These are phyloP conservation scores for Clostera curtula DNA, from an alignment of 2,888 invertebrate genomes.

Conservation along the genomic window DNA sequence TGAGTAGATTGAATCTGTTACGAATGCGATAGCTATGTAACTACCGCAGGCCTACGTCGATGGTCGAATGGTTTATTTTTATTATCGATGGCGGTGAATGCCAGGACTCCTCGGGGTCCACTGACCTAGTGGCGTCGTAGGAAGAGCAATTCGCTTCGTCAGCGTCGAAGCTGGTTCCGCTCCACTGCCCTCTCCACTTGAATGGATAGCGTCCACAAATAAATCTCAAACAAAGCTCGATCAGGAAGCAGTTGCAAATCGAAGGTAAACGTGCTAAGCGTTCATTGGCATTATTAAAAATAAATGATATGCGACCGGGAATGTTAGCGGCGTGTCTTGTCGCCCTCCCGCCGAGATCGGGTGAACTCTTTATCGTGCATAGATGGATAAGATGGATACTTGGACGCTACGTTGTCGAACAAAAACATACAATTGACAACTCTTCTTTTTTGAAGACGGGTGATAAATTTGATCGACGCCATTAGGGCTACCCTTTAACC, in stretches of 20 bases:
- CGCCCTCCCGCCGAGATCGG: conserved; percentile 63
- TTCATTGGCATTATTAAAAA: conserved; percentile 67
- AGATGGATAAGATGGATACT: too few species aligned
- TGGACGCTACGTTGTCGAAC: too few species aligned
- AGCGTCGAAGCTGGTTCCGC: conserved; percentile 37
- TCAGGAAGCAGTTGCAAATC: conserved; percentile 47
- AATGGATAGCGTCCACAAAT: conserved; percentile 40
- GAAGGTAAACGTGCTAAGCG: conserved; percentile 60
- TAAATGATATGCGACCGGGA: conserved; percentile 60
- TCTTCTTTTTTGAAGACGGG: too few species aligned
- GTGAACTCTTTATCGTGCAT: conserved; percentile 66
- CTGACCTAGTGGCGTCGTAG: conserved; percentile 57
- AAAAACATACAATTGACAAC: too few species aligned
- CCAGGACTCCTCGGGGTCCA: conserved; percentile 32
- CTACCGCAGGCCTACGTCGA: too few species aligned
- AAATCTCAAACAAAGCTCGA: conserved; percentile 24
- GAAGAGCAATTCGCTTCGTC: conserved; percentile 53
- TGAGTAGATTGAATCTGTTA: too few species aligned
- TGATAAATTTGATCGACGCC: too few species aligned
- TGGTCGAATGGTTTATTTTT: too few species aligned
- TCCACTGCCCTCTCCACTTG: conserved; percentile 28
- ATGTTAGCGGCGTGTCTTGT: conserved; percentile 53
- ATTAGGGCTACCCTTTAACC: too few species aligned
- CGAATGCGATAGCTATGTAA: too few species aligned
- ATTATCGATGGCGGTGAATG: too few species aligned